These are phyloP conservation scores for Microtus richardsoni DNA, from an alignment of 2,113 vertebrate species.

Conservation along the genomic window DNA sequence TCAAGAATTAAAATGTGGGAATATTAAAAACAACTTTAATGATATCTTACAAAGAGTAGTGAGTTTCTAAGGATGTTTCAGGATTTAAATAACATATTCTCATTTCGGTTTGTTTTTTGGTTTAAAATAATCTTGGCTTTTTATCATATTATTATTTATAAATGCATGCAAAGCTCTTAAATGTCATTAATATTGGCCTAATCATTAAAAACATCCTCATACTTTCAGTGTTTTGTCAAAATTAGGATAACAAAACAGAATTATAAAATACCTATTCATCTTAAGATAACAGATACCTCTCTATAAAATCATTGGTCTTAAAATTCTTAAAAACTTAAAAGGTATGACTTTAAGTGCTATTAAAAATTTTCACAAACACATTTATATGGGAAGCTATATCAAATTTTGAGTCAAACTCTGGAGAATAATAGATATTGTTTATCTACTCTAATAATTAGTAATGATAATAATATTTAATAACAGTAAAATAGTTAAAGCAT, in stretches of 20 bases:
- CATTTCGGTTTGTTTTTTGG: neutral
- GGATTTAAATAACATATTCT: neutral
- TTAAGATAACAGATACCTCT: neutral
- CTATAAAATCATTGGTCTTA: neutral
- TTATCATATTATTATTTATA: neutral
- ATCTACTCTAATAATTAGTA: neutral
- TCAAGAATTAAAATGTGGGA: neutral
- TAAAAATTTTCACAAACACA: neutral
- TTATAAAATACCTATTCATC: neutral
- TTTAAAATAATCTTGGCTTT: neutral
- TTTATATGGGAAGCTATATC: neutral
- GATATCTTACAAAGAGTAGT: neutral
- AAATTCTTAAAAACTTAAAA: neutral
- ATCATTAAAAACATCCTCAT: neutral
- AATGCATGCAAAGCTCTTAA: neutral
- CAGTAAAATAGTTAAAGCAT: fast-evolving
- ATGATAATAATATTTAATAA: neutral
- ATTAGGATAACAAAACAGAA: neutral
- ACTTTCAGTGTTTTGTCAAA: neutral
- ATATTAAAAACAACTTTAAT: neutral
- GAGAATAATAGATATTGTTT: neutral
- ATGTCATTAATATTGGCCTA: neutral
- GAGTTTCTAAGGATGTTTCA: neutral
- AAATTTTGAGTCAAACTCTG: neutral
- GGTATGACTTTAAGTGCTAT: neutral